Conservation (phyloP, 2,888 invertebrate genomes). For the Neoaliturus tenellus region DNA sequence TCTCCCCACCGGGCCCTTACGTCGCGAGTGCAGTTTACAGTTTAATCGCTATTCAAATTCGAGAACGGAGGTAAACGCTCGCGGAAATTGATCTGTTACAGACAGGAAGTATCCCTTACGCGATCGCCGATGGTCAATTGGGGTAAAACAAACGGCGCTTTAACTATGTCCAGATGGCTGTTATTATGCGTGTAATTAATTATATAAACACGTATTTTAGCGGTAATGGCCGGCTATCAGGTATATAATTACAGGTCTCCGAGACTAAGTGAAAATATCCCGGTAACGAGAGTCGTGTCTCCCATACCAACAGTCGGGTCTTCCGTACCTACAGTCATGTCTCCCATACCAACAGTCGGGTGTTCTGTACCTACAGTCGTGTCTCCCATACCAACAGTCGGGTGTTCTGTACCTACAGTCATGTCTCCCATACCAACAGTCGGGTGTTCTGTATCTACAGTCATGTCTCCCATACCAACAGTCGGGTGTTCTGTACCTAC, state of each 20-base stretch:
- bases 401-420: too few relatives aligned
- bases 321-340: too few relatives aligned
- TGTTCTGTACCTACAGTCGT: too few relatives aligned
- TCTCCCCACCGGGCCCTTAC: constrained; percentile 5
- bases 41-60: constrained; percentile 25
- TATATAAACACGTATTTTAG: constrained; percentile 37
- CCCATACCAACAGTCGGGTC: background rate
- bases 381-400: too few relatives aligned
- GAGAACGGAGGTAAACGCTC: background rate
- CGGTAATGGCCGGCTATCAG: constrained; percentile 1
- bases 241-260: background rate
- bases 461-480: too few relatives aligned
- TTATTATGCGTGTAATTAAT: constrained; percentile 36
- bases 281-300: constrained; percentile 1
- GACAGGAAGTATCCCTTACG: constrained; percentile 28
- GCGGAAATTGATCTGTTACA: constrained; percentile 21
- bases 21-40: background rate
- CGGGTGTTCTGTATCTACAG: too few relatives aligned
- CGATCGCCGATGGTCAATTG: constrained; percentile 10
- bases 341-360: too few relatives aligned
- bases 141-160: constrained; percentile 33
- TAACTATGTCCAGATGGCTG: constrained; percentile 11
- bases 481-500: too few relatives aligned
- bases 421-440: too few relatives aligned
- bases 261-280: constrained; percentile 33